phyloP scores from a whole-genome alignment of 2,797 vertebrate genomes.

The Danio aesculapii region DNA sequence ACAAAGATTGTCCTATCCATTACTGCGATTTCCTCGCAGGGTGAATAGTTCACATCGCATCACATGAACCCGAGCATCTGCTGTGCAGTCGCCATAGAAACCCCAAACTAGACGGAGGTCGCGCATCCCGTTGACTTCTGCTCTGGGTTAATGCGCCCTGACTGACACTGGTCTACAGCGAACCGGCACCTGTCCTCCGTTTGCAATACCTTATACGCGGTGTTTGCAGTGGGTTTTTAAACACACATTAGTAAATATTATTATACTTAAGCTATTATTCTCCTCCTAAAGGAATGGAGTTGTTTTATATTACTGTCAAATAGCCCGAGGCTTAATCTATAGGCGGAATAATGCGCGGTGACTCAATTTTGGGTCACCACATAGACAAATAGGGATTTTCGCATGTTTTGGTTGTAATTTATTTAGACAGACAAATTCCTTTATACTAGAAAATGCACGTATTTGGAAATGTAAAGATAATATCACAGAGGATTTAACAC shows the following conservation, averaged over 20 bases:
- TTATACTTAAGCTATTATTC: no score
- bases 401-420: neutral
- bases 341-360: neutral
- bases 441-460: neutral
- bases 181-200: neutral
- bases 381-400: neutral
- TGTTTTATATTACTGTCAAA: neutral
- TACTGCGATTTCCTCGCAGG: constrained; percentile 65
- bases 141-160: constrained; percentile 62
- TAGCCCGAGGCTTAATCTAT: neutral
- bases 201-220: neutral
- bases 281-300: neutral
- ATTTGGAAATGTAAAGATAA: neutral
- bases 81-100: constrained; percentile 75
- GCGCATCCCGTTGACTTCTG: constrained; percentile 53
- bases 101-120: constrained; percentile 36
- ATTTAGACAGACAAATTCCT: neutral
- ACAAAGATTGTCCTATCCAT: constrained; percentile 56
- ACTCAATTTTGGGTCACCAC: constrained; percentile 50
- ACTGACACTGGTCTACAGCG: constrained; percentile 23
- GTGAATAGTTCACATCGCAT: constrained; percentile 75
- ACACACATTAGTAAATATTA: neutral
- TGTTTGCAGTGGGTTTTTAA: neutral
- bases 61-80: constrained; percentile 70
- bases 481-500: neutral